phyloP scores from a whole-genome alignment of 2,888 invertebrate genomes.

The Leptinotarsa peninsularis region DNA sequence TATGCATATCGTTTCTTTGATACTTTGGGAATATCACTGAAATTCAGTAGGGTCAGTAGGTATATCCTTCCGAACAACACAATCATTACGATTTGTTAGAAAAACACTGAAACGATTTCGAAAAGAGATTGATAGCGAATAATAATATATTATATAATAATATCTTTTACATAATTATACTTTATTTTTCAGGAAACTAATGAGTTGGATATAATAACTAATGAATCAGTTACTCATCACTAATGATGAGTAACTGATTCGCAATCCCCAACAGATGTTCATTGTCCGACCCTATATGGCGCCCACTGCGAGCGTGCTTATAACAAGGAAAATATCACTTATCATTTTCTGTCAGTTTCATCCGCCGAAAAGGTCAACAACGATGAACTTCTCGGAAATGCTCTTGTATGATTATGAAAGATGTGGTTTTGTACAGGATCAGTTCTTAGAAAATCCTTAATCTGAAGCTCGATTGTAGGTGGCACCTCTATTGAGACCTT shows the following conservation, averaged over 20 bases:
- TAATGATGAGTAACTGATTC: not conserved
- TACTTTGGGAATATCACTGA: too few species aligned
- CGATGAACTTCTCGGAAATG: constrained; percentile 37
- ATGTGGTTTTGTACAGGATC: constrained; percentile 38
- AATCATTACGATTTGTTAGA: too few species aligned
- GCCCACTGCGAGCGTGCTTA: constrained; percentile 5
- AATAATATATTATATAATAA: too few species aligned
- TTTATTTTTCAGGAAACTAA: not conserved
- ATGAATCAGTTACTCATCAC: too few species aligned
- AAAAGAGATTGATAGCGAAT: too few species aligned
- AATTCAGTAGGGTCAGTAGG: too few species aligned
- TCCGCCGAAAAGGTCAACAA: constrained; percentile 39
- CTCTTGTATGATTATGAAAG: constrained; percentile 34
- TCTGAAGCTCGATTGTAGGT: not conserved
- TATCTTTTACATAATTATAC: too few species aligned
- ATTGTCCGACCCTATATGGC: constrained; percentile 20
- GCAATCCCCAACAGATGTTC: constrained; percentile 27
- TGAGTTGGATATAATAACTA: not conserved
- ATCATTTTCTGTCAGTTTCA: constrained; percentile 36
- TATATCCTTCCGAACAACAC: too few species aligned
- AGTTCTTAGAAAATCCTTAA: constrained; percentile 31
- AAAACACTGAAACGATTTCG: too few species aligned
- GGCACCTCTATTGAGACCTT: not conserved
- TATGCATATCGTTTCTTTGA: too few species aligned
- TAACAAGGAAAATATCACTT: constrained; percentile 31